Evolutionary conservation across 2,797 vertebrate species (phyloP).

Genomic region (Sebastes diploproa): DNA sequence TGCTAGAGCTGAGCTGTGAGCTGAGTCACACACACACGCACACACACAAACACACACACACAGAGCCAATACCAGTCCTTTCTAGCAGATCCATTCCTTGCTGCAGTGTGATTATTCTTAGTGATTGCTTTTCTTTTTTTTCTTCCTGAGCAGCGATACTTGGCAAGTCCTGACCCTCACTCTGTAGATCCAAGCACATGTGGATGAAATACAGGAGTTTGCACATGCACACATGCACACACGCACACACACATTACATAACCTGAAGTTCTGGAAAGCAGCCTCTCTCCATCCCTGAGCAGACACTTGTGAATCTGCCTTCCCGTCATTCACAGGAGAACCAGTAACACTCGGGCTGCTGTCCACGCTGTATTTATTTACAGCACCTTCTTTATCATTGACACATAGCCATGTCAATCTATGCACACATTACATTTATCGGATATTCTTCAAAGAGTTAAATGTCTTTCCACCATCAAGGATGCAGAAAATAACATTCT

Average conservation of each 20-base stretch:
- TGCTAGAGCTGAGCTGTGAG: constrained; percentile 33
- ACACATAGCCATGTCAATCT: background rate
- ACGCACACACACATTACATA: constrained; percentile 45
- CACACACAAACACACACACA: constrained; percentile 11
- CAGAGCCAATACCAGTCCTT: constrained; percentile 32
- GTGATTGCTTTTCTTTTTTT: constrained; percentile 44
- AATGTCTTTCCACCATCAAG: background rate
- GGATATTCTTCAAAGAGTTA: background rate
- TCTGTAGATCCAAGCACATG: constrained; percentile 25
- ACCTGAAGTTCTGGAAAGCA: constrained; percentile 33
- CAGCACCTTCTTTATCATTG: background rate
- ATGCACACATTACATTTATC: background rate
- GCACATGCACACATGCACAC: background rate
- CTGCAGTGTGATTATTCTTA: constrained; percentile 72
- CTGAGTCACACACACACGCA: constrained; percentile 31
- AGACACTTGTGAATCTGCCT: constrained; percentile 16
- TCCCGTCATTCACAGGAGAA: background rate
- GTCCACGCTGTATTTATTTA: background rate
- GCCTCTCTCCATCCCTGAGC: constrained; percentile 15
- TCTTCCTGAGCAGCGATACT: constrained; percentile 25
- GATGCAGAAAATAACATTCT: background rate
- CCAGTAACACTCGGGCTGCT: background rate
- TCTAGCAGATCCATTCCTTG: constrained; percentile 51
- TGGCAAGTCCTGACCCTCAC: constrained; percentile 47
- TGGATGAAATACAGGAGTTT: constrained; percentile 10